A percentile compares a stretch with the other conserved stretches of the same genome.
phyloP scores from a whole-genome alignment of 2,797 vertebrate genomes.

The Girardinus metallicus region DNA sequence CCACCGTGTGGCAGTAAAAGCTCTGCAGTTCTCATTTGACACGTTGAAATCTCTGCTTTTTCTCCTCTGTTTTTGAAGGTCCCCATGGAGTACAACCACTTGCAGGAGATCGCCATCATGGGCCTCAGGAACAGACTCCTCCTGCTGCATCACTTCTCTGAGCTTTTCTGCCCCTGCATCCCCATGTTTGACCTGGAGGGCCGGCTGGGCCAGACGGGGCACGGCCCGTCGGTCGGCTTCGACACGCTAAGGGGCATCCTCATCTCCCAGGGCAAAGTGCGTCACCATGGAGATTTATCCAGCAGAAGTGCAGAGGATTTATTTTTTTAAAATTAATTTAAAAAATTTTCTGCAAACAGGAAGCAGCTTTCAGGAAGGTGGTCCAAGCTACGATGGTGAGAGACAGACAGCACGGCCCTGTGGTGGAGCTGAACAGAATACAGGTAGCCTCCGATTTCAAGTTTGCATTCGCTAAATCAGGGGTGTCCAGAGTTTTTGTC shows the following conservation, averaged over 20 bases:
- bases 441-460: constrained; percentile 81
- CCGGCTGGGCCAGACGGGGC: constrained; percentile 90
- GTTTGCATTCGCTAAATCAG: neutral
- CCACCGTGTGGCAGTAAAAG: constrained; percentile 63
- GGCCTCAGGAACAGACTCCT: constrained; percentile 93
- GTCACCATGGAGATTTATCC: neutral
- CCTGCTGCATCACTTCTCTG: constrained; percentile 96
- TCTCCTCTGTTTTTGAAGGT: constrained; percentile 78
- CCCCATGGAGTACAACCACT: constrained; percentile 99
- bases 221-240: constrained; percentile 93
- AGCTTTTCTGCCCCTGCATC: constrained; percentile 98
- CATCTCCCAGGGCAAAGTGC: constrained; percentile 98
- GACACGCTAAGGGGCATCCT: constrained; percentile 94
- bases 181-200: constrained; percentile 99
- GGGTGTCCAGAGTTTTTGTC: too few species aligned
- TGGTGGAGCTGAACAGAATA: constrained; percentile 97
- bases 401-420: constrained; percentile 95
- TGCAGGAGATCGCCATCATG: constrained; percentile 94
- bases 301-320: neutral
- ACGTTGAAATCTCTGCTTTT: neutral
- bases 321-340: neutral
- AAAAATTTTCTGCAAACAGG: constrained; percentile 74
- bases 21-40: neutral
- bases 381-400: constrained; percentile 99
- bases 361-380: constrained; percentile 98